Evolutionary conservation across 2,888 invertebrate genomes (phyloP).

Genomic region (Lithophane ornitopus): DNA sequence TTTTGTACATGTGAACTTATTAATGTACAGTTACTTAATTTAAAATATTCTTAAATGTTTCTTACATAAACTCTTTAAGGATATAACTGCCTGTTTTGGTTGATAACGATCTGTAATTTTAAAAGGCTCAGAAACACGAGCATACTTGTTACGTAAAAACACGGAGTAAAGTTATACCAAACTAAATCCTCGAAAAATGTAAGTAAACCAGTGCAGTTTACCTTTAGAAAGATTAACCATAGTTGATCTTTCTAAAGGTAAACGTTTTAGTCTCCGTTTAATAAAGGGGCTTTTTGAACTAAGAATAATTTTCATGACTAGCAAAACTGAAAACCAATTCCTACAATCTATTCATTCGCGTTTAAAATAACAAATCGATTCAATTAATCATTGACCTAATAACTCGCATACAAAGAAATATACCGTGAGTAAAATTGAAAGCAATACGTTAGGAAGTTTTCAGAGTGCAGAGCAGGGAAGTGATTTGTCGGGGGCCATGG

Average conservation of each 20-base stretch:
- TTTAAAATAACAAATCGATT: constrained; percentile 24
- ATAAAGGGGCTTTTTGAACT: background rate
- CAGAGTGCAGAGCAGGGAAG: constrained; percentile 56
- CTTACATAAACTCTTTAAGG: background rate
- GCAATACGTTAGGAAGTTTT: constrained; percentile 66
- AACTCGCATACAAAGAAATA: constrained; percentile 50
- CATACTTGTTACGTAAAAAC: background rate
- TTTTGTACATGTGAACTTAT: constrained; percentile 5
- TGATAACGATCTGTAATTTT: background rate
- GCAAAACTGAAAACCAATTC: background rate
- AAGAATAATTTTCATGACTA: background rate
- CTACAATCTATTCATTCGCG: constrained; percentile 12
- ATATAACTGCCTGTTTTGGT: background rate
- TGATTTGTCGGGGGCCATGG: constrained; percentile 69
- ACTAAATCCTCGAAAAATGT: background rate
- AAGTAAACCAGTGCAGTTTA: too few species aligned
- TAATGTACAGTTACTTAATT: background rate
- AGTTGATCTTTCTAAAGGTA: background rate
- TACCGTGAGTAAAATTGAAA: constrained; percentile 64
- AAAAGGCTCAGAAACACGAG: background rate
- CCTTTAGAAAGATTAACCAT: too few species aligned
- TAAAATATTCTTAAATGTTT: background rate
- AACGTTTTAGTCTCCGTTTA: too few species aligned
- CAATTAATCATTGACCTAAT: constrained; percentile 39
- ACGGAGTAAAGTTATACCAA: background rate